Conservation (phyloP, 1,140 invertebrate genomes). For the Pseudobourletiella spinata region DNA sequence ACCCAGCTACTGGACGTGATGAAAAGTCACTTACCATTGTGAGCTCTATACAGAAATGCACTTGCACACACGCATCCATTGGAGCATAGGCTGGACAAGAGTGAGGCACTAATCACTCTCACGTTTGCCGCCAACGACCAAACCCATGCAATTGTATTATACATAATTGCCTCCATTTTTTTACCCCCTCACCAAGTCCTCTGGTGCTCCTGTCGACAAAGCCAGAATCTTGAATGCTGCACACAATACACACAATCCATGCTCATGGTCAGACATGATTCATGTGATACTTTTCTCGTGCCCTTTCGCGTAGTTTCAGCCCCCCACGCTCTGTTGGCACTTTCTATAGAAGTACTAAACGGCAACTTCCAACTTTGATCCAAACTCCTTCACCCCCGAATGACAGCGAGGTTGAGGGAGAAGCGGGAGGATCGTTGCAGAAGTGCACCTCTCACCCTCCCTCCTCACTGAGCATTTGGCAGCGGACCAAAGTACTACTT, state of each 20-base stretch:
- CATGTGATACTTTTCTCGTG: too few relatives aligned
- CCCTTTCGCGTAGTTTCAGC: too few relatives aligned
- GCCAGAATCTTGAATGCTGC: background rate
- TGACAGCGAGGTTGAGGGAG: too few relatives aligned
- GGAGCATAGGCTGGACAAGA: background rate
- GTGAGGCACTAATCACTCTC: background rate
- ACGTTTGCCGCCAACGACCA: background rate
- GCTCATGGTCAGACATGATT: too few relatives aligned
- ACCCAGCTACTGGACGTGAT: slow-evolving; percentile 22
- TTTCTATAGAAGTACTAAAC: too few relatives aligned
- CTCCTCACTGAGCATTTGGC: too few relatives aligned
- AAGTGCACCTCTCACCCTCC: too few relatives aligned
- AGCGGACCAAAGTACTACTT: too few relatives aligned
- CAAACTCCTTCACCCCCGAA: too few relatives aligned
- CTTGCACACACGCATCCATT: too few relatives aligned
- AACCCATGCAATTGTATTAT: slow-evolving; percentile 3
- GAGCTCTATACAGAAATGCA: background rate
- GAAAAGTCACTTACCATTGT: background rate
- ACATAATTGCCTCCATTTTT: slow-evolving; percentile 18
- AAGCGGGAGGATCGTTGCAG: too few relatives aligned
- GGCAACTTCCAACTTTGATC: too few relatives aligned
- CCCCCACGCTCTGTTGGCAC: background rate
- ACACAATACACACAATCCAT: background rate
- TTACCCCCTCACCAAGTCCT: slow-evolving; percentile 18
- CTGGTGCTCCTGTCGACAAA: slow-evolving; percentile 21